Conservation (phyloP, 2,113 vertebrate species). For the Etheostoma cragini region DNA sequence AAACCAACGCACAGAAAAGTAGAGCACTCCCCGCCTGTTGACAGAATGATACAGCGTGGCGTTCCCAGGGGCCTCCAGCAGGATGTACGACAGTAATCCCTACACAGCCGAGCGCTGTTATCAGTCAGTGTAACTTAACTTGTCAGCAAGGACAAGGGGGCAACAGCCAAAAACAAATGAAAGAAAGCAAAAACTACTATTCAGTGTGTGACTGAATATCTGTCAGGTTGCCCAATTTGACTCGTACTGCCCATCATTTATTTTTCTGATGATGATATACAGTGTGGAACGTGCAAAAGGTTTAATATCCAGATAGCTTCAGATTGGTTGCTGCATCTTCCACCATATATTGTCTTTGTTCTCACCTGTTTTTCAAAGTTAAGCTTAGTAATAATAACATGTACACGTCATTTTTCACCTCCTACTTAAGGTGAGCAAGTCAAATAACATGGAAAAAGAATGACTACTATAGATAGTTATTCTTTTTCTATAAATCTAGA, state of each 20-base stretch:
- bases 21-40: slow-evolving; percentile 70
- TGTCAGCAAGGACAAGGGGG: slow-evolving; percentile 65
- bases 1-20: slow-evolving; percentile 56
- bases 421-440: not conserved
- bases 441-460: not conserved
- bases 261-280: not conserved
- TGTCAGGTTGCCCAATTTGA: slow-evolving; percentile 21
- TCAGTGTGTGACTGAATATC: slow-evolving; percentile 47
- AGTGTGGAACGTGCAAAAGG: not conserved
- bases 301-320: not conserved
- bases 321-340: not conserved
- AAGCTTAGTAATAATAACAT: no score
- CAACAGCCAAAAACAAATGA: slow-evolving; percentile 52
- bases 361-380: not conserved
- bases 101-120: slow-evolving; percentile 71
- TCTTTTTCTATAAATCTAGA: no score
- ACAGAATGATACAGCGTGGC: slow-evolving; percentile 83
- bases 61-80: slow-evolving; percentile 70
- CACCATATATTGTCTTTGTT: not conserved
- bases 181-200: slow-evolving; percentile 52
- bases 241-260: not conserved
- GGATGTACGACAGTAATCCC: slow-evolving; percentile 75
- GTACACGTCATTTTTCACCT: no score
- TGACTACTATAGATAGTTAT: no score
- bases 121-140: slow-evolving; percentile 75